These are phyloP conservation scores for Ageneiosus marmoratus DNA, from an alignment of 2,113 vertebrate species.

Conservation along the genomic window DNA sequence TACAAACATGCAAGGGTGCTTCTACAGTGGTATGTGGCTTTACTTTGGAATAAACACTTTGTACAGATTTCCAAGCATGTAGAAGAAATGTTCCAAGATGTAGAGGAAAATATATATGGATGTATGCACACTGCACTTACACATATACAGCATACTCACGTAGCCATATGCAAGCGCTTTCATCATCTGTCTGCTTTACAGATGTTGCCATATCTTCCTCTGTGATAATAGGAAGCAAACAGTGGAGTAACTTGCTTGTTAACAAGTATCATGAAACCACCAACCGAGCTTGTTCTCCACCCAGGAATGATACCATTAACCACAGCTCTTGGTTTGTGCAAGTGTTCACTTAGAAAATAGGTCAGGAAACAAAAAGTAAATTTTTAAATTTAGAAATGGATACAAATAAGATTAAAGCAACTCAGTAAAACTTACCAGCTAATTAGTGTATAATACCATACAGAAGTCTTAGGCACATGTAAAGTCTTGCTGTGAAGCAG, in stretches of 20 bases:
- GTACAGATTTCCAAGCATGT: slow-evolving; percentile 2
- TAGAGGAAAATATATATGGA: background rate
- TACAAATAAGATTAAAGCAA: background rate
- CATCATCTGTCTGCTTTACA: slow-evolving; percentile 16
- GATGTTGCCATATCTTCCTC: background rate
- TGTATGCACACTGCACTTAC: no score
- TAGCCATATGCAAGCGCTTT: no score
- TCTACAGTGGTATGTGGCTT: no score
- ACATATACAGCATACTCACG: background rate
- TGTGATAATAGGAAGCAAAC: slow-evolving; percentile 2
- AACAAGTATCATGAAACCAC: slow-evolving; percentile 21
- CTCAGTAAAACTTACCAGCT: no score
- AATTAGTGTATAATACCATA: no score
- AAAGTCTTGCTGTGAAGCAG: no score
- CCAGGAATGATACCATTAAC: background rate
- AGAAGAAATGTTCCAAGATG: no score
- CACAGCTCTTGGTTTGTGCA: background rate
- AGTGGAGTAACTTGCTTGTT: background rate
- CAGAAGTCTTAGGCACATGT: no score
- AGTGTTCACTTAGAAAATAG: background rate
- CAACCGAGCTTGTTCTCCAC: background rate
- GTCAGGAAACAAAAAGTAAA: background rate
- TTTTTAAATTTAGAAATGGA: background rate
- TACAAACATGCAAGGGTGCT: background rate
- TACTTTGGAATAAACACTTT: background rate